phyloP scores from a whole-genome alignment of 2,113 vertebrate genomes.

The Esox niger region DNA sequence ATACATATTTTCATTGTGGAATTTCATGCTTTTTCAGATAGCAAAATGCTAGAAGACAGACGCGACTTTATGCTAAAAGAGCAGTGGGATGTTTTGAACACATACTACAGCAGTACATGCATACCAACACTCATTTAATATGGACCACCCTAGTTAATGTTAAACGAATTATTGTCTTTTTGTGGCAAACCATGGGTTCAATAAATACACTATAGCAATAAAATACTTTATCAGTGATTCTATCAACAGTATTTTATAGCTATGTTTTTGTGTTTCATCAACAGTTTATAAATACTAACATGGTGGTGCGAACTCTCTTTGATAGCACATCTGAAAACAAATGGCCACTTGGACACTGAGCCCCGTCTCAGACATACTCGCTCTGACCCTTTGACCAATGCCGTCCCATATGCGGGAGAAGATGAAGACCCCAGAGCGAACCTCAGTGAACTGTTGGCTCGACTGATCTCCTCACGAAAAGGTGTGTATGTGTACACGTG shows the following conservation, averaged over 20 bases:
- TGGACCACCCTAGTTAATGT: no score
- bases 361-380: conserved; percentile 64
- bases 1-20: no score
- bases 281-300: no score
- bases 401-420: conserved; percentile 53
- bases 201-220: neutral
- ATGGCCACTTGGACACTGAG: conserved; percentile 38
- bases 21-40: no score
- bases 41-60: no score
- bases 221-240: no score
- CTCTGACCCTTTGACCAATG: conserved; percentile 66
- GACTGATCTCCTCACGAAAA: conserved; percentile 85
- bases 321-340: conserved; percentile 44
- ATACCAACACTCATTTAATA: no score
- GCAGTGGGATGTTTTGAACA: no score
- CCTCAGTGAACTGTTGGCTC: conserved; percentile 82
- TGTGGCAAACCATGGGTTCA: neutral
- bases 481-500: conserved; percentile 75
- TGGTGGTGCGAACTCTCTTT: neutral
- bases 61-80: no score
- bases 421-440: conserved; percentile 74
- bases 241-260: no score
- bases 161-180: neutral
- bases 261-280: no score
- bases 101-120: no score